Evolutionary conservation across 2,797 vertebrate species (phyloP).

Genomic region (Anomalospiza imberbis): DNA sequence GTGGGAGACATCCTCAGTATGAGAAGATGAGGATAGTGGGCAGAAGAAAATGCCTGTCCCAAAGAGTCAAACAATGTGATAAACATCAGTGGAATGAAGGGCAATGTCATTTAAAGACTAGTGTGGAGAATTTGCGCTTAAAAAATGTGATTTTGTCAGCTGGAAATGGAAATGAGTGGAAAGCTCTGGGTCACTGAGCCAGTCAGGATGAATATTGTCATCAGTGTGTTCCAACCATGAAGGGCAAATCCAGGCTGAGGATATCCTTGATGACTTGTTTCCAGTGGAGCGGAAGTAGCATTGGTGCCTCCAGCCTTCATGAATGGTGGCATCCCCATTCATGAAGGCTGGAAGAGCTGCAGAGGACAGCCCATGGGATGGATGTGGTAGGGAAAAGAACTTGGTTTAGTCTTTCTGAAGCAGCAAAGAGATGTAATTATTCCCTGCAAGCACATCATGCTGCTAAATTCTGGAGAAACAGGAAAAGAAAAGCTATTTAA

Average conservation of each 20-base stretch:
- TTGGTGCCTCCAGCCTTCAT: neutral
- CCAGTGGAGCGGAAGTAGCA: neutral
- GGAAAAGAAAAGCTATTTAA: neutral
- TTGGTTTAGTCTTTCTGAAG: neutral
- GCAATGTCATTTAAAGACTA: neutral
- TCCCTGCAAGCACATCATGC: neutral
- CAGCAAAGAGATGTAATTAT: neutral
- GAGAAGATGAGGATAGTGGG: neutral
- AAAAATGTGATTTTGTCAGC: neutral
- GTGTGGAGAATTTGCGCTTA: neutral
- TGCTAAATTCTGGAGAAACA: neutral
- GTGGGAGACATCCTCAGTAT: neutral
- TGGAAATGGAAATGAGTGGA: neutral
- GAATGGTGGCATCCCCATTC: neutral
- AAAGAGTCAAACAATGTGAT: neutral
- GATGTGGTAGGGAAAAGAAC: neutral
- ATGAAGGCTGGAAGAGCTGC: neutral
- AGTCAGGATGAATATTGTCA: constrained; percentile 28
- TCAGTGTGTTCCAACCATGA: neutral
- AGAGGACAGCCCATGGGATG: neutral
- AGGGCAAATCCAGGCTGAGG: constrained; percentile 3
- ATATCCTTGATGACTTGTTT: neutral
- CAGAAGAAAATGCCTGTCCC: neutral
- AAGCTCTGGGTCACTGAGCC: constrained; percentile 3
- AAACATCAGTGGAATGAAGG: neutral